Conservation (phyloP, 2,797 vertebrate genomes). For the Gadopsis marmoratus region DNA sequence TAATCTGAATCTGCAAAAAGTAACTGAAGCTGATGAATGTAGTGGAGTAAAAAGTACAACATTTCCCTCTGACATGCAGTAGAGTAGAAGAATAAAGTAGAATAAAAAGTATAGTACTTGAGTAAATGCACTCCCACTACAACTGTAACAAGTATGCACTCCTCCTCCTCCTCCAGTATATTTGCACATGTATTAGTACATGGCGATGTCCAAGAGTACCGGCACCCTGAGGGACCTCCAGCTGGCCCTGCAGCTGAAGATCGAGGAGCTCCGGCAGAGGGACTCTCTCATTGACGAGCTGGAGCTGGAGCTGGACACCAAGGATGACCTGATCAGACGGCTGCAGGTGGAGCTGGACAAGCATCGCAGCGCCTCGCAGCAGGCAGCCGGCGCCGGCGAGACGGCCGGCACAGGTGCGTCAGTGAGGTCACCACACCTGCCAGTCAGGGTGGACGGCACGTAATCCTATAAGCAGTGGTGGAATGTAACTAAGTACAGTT, state of each 20-base stretch:
- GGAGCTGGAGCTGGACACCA: constrained; percentile 84
- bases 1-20: too few species aligned
- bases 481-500: too few species aligned
- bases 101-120: not conserved
- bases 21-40: not conserved
- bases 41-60: not conserved
- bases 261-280: constrained; percentile 83
- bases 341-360: constrained; percentile 82
- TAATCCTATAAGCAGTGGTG: too few species aligned
- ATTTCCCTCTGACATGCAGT: not conserved
- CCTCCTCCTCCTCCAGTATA: not conserved
- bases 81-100: not conserved
- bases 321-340: constrained; percentile 83
- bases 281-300: constrained; percentile 85
- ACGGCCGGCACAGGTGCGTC: constrained; percentile 49
- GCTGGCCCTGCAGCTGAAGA: constrained; percentile 84
- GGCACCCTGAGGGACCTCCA: constrained; percentile 84
- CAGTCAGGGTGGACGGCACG: not conserved
- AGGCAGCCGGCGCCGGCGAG: not conserved
- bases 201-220: constrained; percentile 45
- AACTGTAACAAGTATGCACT: not conserved
- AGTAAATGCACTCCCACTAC: not conserved
- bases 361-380: constrained; percentile 55
- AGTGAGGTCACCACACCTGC: not conserved
- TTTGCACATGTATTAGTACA: not conserved